Percentiles rank a stretch among this genome's conserved stretches.
Evolutionary conservation across 2,113 vertebrate species (phyloP).

Genomic region (Sinocyclocheilus grahami): DNA sequence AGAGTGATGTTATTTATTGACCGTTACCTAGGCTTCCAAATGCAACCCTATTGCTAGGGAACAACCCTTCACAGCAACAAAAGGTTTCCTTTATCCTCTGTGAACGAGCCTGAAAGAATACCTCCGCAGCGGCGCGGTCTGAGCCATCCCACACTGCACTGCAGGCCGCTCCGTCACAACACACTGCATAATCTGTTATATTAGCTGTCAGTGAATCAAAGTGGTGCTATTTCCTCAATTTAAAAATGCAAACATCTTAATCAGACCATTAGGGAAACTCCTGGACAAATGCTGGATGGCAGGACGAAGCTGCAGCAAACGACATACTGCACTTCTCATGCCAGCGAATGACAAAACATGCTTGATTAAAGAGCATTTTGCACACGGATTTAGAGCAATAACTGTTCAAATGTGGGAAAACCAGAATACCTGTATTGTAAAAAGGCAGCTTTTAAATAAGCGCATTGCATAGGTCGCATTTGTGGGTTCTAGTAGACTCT

Average conservation of each 20-base stretch:
- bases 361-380: neutral
- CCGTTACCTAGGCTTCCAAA: constrained; percentile 71
- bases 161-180: neutral
- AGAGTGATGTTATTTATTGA: constrained; percentile 68
- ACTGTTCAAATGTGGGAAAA: neutral
- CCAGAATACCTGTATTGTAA: neutral
- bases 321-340: neutral
- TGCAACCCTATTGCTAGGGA: constrained; percentile 81
- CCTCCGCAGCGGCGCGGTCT: constrained; percentile 53
- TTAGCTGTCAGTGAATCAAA: neutral
- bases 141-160: constrained; percentile 7
- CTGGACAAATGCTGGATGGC: neutral
- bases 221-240: neutral
- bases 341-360: neutral
- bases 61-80: constrained; percentile 80
- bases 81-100: constrained; percentile 69
- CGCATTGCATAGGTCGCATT: neutral
- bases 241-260: neutral
- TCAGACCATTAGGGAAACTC: neutral
- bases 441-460: neutral
- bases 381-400: neutral
- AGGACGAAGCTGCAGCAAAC: neutral
- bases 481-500: constrained; percentile 14
- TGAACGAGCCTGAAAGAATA: constrained; percentile 67
- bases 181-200: neutral